A percentile compares a stretch with the other conserved stretches of the same genome.
Evolutionary conservation across 1,140 invertebrate species (phyloP).

Genomic region (Globodera rostochiensis): DNA sequence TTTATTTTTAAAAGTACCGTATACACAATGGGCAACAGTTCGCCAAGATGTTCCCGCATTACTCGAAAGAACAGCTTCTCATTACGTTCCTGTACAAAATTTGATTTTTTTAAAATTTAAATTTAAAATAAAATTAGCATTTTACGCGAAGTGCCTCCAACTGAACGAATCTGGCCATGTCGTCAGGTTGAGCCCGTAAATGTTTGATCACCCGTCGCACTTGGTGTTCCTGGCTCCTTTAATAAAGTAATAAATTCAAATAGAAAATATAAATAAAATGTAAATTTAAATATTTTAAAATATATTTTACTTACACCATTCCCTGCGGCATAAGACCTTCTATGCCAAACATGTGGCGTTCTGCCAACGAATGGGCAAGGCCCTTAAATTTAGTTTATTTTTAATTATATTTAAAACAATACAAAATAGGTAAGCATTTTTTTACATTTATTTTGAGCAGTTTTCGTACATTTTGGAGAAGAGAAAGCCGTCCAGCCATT

Average conservation of each 20-base stretch:
- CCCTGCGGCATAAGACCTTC: conserved; percentile 75
- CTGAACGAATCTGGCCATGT: conserved; percentile 86
- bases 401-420: neutral
- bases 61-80: conserved; percentile 92
- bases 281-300: neutral
- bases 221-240: conserved; percentile 88
- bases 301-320: neutral
- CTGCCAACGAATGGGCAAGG: conserved; percentile 84
- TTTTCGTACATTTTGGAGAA: neutral
- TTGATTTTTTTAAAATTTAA: neutral
- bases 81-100: conserved; percentile 79
- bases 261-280: neutral
- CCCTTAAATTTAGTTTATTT: conserved; percentile 72
- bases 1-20: conserved; percentile 76
- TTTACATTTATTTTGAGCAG: neutral
- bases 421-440: neutral
- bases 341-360: conserved; percentile 85
- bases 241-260: conserved; percentile 76
- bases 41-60: conserved; percentile 84
- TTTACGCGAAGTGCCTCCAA: conserved; percentile 44
- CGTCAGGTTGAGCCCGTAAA: conserved; percentile 81
- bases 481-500: no score
- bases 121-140: conserved; percentile 10
- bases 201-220: conserved; percentile 78
- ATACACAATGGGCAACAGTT: conserved; percentile 89